Evolutionary conservation across 2,797 vertebrate genomes (phyloP), one percentile per base, ranked within the genome.

Genomic region (Mormyrus proboscirostris): DNA sequence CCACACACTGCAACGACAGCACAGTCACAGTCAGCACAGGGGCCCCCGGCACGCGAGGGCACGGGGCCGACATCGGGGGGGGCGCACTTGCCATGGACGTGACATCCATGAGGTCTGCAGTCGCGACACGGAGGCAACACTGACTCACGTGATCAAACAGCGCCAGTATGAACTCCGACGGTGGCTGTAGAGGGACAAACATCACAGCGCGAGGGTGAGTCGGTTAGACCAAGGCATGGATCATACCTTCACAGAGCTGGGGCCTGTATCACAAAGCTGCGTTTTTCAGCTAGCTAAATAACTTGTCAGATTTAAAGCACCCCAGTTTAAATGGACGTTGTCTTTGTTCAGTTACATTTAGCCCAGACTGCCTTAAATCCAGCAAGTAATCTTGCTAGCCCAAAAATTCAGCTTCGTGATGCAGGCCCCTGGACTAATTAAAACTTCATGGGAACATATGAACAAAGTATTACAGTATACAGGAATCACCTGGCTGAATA

Each of bases 71-170:
- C 29, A 33, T 5, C 1, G 19, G 19, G 19, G 53, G 53, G 8
- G 2, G 7, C 89, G 25, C 44, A 79, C 93, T 89, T 96, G 98
- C 98, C 98, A 98, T 97, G 90, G 92, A 94, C 76, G 96, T 96
- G 88, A 95, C 94, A 91, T 94, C 94, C 89, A 97, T 92, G 92
- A 99, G 95, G 8, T 95, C 88, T 90, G 97, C 95, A 7, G 97
- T 91, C 73, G 93, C 92, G 1, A 92, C 92, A 69, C 90, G 91
- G 89, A 96, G 91, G 82, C 95, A 93, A 91, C 95, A 95, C 90
- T 95, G 94, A 91, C 95, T 95, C 92, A 98, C 96, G 6, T 91
- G 89, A 87, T 97, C 95, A 93, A 97, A 98, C 90, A 98, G 93
- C 53, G 95, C 95, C 83, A 97, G 93, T 62, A 99, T 88, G 91